Evolutionary conservation across 2,797 vertebrate species (phyloP).

Genomic region (Tympanoctomys barrerae): DNA sequence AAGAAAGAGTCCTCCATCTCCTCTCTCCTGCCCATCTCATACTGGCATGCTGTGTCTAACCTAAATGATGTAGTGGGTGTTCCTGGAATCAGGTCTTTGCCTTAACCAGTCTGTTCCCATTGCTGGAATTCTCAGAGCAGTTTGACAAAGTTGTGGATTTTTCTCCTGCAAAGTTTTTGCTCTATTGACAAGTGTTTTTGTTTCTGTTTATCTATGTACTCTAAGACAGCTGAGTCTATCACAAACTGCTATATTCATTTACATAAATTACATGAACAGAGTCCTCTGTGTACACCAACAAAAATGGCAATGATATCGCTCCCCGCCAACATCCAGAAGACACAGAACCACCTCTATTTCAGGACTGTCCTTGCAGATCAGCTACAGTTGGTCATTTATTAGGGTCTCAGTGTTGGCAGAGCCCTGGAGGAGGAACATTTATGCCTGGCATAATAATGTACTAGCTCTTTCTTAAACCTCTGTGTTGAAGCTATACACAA

Average conservation of each 20-base stretch:
- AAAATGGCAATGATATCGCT: conserved; percentile 30
- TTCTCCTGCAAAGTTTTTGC: conserved; percentile 48
- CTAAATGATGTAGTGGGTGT: background rate
- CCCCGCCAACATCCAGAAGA: background rate
- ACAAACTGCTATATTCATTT: conserved; percentile 72
- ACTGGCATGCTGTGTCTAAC: background rate
- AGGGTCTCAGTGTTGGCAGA: background rate
- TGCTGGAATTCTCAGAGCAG: background rate
- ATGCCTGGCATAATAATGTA: background rate
- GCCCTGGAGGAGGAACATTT: background rate
- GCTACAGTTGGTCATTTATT: conserved; percentile 57
- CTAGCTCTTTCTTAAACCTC: conserved; percentile 57
- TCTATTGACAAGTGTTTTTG: conserved; percentile 34
- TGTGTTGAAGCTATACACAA: background rate
- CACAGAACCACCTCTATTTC: conserved; percentile 72
- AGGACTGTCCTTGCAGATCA: background rate
- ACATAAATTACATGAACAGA: conserved; percentile 76
- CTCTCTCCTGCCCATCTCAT: background rate
- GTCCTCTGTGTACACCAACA: conserved; percentile 67
- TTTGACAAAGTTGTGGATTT: conserved; percentile 48
- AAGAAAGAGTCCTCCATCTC: background rate
- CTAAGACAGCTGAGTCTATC: conserved; percentile 67
- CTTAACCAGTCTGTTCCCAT: background rate
- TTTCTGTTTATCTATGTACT: conserved; percentile 34
- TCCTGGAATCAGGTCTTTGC: conserved; percentile 31